Percentiles rank a stretch among this genome's conserved stretches.
Evolutionary conservation across 2,888 invertebrate genomes (phyloP).

Genomic region (Volucella inanis): DNA sequence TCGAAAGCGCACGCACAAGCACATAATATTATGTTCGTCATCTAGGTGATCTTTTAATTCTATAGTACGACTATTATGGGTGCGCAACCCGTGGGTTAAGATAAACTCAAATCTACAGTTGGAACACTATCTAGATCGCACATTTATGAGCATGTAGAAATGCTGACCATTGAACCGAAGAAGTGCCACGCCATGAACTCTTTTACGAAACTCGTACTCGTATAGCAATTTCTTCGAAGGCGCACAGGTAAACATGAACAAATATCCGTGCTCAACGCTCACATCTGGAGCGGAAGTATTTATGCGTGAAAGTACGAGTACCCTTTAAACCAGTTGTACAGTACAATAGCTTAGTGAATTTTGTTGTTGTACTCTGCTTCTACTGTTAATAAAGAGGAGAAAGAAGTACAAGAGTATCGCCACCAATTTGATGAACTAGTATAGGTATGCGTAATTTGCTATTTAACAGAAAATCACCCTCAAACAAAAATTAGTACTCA

Average conservation of each 20-base stretch:
- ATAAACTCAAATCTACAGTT: slow-evolving; percentile 22
- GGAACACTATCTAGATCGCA: slow-evolving; percentile 3
- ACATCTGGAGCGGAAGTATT: slow-evolving; percentile 52
- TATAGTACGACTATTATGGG: slow-evolving; percentile 1
- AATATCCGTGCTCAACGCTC: background rate
- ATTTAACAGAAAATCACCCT: slow-evolving; percentile 26
- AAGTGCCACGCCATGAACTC: slow-evolving; percentile 18
- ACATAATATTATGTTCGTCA: slow-evolving; percentile 9
- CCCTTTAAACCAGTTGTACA: slow-evolving; percentile 1
- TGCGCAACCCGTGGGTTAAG: background rate
- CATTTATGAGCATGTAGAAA: background rate
- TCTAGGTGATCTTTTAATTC: slow-evolving; percentile 27
- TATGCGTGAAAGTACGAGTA: slow-evolving; percentile 44
- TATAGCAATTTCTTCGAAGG: background rate
- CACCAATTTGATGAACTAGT: background rate
- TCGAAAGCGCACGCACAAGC: slow-evolving; percentile 32
- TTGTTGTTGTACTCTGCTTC: background rate
- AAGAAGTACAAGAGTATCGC: background rate
- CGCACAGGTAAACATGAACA: slow-evolving; percentile 1
- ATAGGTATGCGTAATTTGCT: background rate
- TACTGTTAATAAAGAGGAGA: background rate
- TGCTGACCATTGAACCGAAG: slow-evolving; percentile 48
- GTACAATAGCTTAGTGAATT: background rate
- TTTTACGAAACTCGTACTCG: background rate
- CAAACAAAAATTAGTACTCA: slow-evolving; percentile 13